phyloP scores from a whole-genome alignment of 2,797 vertebrate genomes.

The Cephalopachus bancanus region DNA sequence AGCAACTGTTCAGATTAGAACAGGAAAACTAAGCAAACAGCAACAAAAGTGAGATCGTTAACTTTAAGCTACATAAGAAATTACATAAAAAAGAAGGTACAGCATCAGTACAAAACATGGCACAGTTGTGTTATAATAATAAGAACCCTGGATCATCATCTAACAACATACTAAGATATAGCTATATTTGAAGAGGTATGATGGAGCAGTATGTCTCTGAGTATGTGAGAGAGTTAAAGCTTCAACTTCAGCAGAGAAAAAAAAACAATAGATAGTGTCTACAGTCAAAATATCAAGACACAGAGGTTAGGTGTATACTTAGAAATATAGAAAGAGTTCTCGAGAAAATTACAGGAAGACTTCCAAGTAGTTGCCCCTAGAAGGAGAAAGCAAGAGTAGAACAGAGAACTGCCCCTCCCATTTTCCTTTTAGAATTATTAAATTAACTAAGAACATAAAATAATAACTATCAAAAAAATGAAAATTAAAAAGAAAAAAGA shows the following conservation, averaged over 20 bases:
- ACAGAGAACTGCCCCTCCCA: neutral
- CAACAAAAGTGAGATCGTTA: neutral
- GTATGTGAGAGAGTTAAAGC: neutral
- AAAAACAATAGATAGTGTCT: neutral
- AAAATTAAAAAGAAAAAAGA: neutral
- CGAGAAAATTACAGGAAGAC: neutral
- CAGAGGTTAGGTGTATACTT: neutral
- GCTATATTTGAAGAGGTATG: neutral
- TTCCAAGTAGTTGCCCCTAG: neutral
- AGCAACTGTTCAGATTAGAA: neutral
- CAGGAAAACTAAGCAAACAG: neutral
- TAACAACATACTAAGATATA: neutral
- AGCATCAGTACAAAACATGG: neutral
- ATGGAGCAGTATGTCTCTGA: neutral
- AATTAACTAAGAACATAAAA: neutral
- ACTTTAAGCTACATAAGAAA: neutral
- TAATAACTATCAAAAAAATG: neutral
- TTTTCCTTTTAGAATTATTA: neutral
- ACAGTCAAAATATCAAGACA: neutral
- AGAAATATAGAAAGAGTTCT: neutral
- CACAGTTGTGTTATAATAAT: neutral
- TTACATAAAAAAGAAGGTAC: neutral
- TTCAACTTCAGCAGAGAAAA: neutral
- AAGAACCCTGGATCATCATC: neutral
- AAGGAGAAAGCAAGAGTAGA: neutral